phyloP scores from a whole-genome alignment of 2,888 invertebrate genomes.

The Conops quadrifasciatus region DNA sequence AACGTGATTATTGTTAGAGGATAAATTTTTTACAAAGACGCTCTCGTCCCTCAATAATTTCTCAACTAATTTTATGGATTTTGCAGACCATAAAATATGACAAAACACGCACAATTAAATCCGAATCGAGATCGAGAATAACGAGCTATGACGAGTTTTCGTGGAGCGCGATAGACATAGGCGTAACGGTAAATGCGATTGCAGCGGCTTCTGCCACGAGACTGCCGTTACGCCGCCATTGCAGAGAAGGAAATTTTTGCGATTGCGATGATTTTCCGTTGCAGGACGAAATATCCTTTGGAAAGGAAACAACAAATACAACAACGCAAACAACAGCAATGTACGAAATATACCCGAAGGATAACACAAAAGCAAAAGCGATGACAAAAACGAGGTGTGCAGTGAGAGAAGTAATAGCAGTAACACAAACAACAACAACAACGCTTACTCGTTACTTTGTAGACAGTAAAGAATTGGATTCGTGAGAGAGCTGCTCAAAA shows the following conservation, averaged over 20 bases:
- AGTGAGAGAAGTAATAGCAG: slow-evolving; percentile 19
- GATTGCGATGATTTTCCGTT: slow-evolving; percentile 19
- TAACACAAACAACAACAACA: not conserved
- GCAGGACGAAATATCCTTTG: too few relatives aligned
- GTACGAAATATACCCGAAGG: not conserved
- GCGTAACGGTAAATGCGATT: slow-evolving; percentile 44
- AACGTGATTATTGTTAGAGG: too few relatives aligned
- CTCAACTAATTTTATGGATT: too few relatives aligned
- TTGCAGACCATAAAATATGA: too few relatives aligned
- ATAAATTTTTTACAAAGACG: too few relatives aligned
- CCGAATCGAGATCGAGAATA: slow-evolving; percentile 26
- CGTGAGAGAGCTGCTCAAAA: slow-evolving; percentile 14
- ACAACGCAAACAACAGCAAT: too few relatives aligned
- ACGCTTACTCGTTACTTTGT: not conserved
- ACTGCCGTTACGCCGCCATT: slow-evolving; percentile 43
- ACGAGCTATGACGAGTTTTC: slow-evolving; percentile 34
- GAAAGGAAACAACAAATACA: too few relatives aligned
- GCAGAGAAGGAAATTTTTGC: slow-evolving; percentile 24
- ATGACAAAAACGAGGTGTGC: slow-evolving; percentile 6
- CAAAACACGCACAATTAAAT: slow-evolving; percentile 3
- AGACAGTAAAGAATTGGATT: slow-evolving; percentile 15
- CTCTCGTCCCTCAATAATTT: too few relatives aligned
- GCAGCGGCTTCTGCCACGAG: slow-evolving; percentile 50
- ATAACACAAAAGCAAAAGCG: not conserved
- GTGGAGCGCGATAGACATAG: slow-evolving; percentile 39